phyloP scores from a whole-genome alignment of 2,113 vertebrate genomes.

The Chitala chitala region DNA sequence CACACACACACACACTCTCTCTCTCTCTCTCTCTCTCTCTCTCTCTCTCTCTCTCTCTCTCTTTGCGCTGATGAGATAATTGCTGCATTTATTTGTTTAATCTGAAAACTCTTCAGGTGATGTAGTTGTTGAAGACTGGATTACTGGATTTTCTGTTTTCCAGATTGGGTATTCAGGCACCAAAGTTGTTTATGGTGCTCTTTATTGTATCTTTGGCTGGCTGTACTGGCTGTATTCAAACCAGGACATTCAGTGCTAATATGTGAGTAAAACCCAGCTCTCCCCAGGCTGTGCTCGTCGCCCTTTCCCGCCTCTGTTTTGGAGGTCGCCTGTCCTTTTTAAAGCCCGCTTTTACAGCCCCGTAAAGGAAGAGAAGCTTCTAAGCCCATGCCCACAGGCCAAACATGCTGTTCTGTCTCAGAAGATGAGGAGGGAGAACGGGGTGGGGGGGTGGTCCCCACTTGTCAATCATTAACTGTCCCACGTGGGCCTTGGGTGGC shows the following conservation, averaged over 20 bases:
- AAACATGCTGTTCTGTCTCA: constrained; percentile 48
- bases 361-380: constrained; percentile 12
- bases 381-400: constrained; percentile 49
- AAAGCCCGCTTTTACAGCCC: constrained; percentile 14
- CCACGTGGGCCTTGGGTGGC: constrained; percentile 27
- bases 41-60: too few relatives aligned
- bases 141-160: not conserved
- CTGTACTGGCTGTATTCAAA: not conserved
- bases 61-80: not conserved
- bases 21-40: too few relatives aligned
- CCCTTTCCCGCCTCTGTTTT: constrained; percentile 28
- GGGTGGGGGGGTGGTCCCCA: constrained; percentile 24
- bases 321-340: constrained; percentile 34
- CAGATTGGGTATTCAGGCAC: not conserved
- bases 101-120: constrained; percentile 11
- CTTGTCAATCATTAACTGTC: constrained; percentile 48
- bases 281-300: too few relatives aligned
- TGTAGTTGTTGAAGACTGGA: not conserved
- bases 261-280: too few relatives aligned
- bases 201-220: not conserved
- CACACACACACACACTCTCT: too few relatives aligned
- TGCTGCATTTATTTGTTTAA: not conserved
- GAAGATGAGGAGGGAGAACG: constrained; percentile 19
- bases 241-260: not conserved
- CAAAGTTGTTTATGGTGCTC: not conserved